Evolutionary conservation across 2,888 invertebrate genomes (phyloP), one percentile per base, ranked within the genome.

Genomic region (Caradrina kadenii): DNA sequence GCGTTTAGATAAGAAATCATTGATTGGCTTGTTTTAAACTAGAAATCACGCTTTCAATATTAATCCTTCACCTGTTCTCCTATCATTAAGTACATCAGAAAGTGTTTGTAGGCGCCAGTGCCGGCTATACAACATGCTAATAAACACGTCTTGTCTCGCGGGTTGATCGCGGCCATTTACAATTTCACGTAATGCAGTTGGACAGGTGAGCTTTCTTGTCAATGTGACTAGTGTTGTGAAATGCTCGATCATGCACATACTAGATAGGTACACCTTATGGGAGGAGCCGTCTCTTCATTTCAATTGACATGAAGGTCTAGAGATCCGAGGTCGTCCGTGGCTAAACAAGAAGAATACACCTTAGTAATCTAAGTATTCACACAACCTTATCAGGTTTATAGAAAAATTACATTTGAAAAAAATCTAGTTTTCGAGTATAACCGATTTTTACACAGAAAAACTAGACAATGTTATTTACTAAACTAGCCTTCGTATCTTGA

Each of bases 51-150:
- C 73, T 86, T 79, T 79, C 73, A 80, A 81, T 77, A 79, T 82
- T 73, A 81, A 82, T 84, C 85, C 71, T 87, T 87, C 87, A 89
- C 85, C 86, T 85, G 88, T 83, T 83, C 77, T 74, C 54, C 80
- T 91, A 91, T 91, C 91, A 80, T 77, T 80, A 86, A 88, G 87
- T 87, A 85, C 85, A 92, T 92, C 93, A 88, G 89, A 89, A 89
- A 90, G 89, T 87, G 82, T 80, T 76, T 58, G 71, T 69, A 77
- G 79, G 82, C 81, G 71, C 82, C 83, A 81, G 52, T 31, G 74
- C 70, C 39, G 67, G 48, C 74, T 73, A 71, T 80, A 76, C 79
- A 80, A 82, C 78, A 73, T 73, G 85, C 69, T 87, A 86, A 89
- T 89, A 88, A 89, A 90, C 89, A 91, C 86, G 86, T 87, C 88